phyloP scores from a whole-genome alignment of 2,797 vertebrate genomes.

The Heterohyrax brucei region DNA sequence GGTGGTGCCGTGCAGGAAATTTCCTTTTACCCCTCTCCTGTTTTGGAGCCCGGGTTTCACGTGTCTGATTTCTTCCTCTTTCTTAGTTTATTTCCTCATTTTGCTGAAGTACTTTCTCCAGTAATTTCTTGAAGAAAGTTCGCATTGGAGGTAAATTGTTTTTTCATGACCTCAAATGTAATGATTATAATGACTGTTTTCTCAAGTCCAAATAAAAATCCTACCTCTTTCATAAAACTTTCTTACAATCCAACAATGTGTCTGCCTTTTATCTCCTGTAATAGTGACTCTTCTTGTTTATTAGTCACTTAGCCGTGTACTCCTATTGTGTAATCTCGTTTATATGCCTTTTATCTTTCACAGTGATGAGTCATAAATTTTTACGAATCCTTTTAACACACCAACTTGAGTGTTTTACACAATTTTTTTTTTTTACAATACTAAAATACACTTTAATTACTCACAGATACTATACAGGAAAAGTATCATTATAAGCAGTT shows the following conservation, averaged over 20 bases:
- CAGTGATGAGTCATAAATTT: slow-evolving; percentile 53
- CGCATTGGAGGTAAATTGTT: neutral
- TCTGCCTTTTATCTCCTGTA: slow-evolving; percentile 3
- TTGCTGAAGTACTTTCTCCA: slow-evolving; percentile 16
- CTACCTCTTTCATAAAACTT: slow-evolving; percentile 1
- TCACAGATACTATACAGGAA: too few relatives aligned
- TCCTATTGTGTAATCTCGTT: neutral
- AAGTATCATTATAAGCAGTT: too few relatives aligned
- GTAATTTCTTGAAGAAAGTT: slow-evolving; percentile 50
- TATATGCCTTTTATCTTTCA: slow-evolving; percentile 64
- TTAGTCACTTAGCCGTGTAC: neutral
- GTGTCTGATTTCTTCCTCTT: neutral
- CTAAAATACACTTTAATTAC: too few relatives aligned
- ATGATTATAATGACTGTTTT: neutral
- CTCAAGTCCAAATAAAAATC: slow-evolving; percentile 18
- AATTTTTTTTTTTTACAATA: neutral
- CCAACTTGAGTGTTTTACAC: neutral
- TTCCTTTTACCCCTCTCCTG: neutral
- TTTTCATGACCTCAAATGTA: neutral
- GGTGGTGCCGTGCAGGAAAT: neutral
- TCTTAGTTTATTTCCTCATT: slow-evolving; percentile 29
- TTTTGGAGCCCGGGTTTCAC: neutral
- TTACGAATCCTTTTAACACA: slow-evolving; percentile 43
- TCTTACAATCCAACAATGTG: neutral
- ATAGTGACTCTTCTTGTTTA: neutral